Base-by-base conservation (phyloP, 1,140 invertebrate genomes). In the Zaprionus lachaisei region DNA sequence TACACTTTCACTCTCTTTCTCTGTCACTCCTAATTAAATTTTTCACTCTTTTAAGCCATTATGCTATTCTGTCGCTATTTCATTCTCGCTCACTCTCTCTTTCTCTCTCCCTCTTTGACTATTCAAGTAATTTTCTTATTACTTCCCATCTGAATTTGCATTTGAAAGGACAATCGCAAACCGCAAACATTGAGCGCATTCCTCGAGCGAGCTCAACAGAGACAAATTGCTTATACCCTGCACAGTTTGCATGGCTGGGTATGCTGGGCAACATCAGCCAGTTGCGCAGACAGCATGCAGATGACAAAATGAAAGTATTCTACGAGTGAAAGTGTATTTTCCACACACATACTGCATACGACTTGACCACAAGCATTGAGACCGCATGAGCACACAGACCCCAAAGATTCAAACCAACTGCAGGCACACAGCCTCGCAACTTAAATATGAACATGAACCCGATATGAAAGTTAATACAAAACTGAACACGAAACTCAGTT, bases 111-210 rank as follows among this genome's bases (percentile, higher is more conserved):
- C 7, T 26, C 2, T 9, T 20, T 4, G 14, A 15, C 51, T 15
- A 15, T 26, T 26, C 24, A 22, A 54, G 51, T 26, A 24, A 54
- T 54, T 54, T 26, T 63, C 15, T 49, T 44, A 44, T 44, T 47
- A 38, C 57, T 22, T 60, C 11, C 17, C 34, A 17, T 7, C 28
- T 20, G 5, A n/a, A 64, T 64, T 62, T 64, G 47, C 28, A 64
- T 64, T 64, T 64, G 26, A 51, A 51, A 34, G 47, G 61, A 34
- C 44, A 63, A 47, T 57, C 22, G 20, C 5, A 24, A 22, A 34
- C 55, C 22, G 26, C 15, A 31, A 60, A 22, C 60, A 47, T 26
- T 31, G 31, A 61, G 15, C 26, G 60, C 24, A 62, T 51, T 49
- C 44, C 61, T 63, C 15, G 41, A 17, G n/a, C 41, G 7, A 47